A percentile compares a stretch with the other conserved stretches of the same genome.
phyloP scores from a whole-genome alignment of 2,797 vertebrate species.

The Anas bernieri region DNA sequence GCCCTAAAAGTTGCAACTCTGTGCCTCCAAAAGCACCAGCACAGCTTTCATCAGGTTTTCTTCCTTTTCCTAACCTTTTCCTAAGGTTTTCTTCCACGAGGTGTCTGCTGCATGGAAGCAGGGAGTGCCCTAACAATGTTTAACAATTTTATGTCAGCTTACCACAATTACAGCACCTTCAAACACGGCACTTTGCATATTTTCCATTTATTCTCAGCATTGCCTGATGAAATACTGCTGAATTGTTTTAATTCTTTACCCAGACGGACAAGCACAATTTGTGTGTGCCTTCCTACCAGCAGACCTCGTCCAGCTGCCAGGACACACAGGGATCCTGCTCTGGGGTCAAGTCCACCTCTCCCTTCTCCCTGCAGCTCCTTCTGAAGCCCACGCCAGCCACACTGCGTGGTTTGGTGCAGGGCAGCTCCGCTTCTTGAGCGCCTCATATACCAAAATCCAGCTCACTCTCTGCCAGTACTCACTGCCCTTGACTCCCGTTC shows the following conservation, averaged over 20 bases:
- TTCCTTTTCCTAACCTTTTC: too few species aligned
- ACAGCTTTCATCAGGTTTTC: neutral
- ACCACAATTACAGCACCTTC: neutral
- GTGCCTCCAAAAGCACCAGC: neutral
- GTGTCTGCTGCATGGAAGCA: neutral
- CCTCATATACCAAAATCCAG: neutral
- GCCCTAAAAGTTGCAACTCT: neutral
- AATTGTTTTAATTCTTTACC: neutral
- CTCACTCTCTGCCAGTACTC: neutral
- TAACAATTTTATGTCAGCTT: neutral
- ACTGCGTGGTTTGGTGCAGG: fast-evolving
- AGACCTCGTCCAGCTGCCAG: neutral
- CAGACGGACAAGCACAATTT: neutral
- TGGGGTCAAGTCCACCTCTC: neutral
- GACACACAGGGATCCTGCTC: neutral
- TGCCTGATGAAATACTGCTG: neutral
- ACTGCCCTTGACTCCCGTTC: neutral
- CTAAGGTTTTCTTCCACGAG: fast-evolving
- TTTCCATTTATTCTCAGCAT: neutral
- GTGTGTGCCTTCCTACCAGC: neutral
- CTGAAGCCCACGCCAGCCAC: fast-evolving
- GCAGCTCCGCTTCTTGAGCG: neutral
- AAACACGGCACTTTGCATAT: neutral
- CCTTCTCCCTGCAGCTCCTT: neutral
- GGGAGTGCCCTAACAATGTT: neutral